A percentile compares a stretch with the other conserved stretches of the same genome.
Evolutionary conservation across 2,888 invertebrate species (phyloP).

Genomic region (Gryllus longicercus): DNA sequence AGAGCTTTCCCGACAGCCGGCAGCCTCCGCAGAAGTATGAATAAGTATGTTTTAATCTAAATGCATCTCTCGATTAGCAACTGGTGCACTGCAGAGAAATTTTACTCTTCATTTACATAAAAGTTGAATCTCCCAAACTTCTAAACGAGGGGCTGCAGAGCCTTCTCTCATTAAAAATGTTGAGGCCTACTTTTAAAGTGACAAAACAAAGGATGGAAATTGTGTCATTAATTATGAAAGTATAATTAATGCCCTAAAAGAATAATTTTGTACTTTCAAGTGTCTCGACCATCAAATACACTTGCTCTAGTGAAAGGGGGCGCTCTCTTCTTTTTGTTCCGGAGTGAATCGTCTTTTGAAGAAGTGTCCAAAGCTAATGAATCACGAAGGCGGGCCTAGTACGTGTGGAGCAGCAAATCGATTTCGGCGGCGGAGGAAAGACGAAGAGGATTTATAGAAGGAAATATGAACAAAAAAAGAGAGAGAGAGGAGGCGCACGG

Average conservation of each 20-base stretch:
- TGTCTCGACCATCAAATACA: background rate
- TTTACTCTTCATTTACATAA: slow-evolving; percentile 11
- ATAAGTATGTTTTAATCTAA: background rate
- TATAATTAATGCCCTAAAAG: background rate
- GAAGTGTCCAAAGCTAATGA: background rate
- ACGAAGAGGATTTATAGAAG: background rate
- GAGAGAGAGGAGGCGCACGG: too few species aligned
- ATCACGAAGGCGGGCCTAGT: background rate
- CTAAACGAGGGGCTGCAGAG: background rate
- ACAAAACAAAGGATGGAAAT: slow-evolving; percentile 10
- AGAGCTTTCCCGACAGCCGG: too few species aligned
- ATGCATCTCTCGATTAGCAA: slow-evolving; percentile 17
- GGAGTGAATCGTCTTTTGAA: slow-evolving; percentile 9
- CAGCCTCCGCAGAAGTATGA: background rate
- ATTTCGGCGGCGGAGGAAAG: background rate
- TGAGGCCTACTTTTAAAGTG: slow-evolving; percentile 1
- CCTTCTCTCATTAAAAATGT: slow-evolving; percentile 3
- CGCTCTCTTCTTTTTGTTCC: background rate
- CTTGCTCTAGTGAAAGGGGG: slow-evolving; percentile 1
- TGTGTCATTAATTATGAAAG: slow-evolving; percentile 1
- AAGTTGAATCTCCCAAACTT: slow-evolving; percentile 7
- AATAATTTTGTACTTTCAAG: slow-evolving; percentile 1
- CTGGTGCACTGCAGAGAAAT: background rate
- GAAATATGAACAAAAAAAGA: too few species aligned
- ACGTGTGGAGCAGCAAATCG: background rate